Evolutionary conservation across 2,888 invertebrate species (phyloP).

Genomic region (Entomobrya proxima): DNA sequence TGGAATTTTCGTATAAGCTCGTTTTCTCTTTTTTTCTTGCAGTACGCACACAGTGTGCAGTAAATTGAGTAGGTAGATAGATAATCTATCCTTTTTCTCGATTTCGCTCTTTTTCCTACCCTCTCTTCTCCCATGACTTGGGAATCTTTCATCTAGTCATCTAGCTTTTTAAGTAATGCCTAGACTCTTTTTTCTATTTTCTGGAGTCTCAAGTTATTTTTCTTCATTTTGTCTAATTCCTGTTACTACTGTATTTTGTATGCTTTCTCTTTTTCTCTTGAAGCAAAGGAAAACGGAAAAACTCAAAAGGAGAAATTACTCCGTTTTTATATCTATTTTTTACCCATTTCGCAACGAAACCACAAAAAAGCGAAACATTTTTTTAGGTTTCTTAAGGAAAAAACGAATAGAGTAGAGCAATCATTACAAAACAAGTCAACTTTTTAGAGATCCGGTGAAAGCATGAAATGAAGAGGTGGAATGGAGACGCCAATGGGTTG

Average conservation of each 20-base stretch:
- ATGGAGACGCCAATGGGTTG: conserved; percentile 2
- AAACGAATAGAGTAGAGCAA: background rate
- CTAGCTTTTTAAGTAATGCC: conserved; percentile 29
- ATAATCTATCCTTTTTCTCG: conserved; percentile 22
- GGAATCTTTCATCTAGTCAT: conserved; percentile 29
- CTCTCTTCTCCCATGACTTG: background rate
- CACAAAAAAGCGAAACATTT: background rate
- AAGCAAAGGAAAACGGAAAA: background rate
- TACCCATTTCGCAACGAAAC: background rate
- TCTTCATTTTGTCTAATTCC: conserved; percentile 28
- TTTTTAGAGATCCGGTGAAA: background rate
- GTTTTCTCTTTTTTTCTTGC: background rate
- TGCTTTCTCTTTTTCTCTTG: background rate
- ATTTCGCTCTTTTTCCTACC: too few species aligned
- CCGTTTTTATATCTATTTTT: background rate
- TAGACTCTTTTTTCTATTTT: background rate
- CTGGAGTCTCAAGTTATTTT: conserved; percentile 15
- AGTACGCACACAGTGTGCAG: conserved; percentile 1
- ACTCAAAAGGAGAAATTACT: background rate
- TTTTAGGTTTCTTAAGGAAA: too few species aligned
- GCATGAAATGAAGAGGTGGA: conserved; percentile 2
- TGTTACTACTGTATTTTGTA: background rate
- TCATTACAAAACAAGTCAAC: conserved; percentile 8
- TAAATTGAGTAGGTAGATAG: conserved; percentile 21
- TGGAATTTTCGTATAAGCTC: background rate